These are phyloP conservation scores for Rotaria magnacalcarata DNA, from an alignment of 2,888 invertebrate species.

Conservation along the genomic window DNA sequence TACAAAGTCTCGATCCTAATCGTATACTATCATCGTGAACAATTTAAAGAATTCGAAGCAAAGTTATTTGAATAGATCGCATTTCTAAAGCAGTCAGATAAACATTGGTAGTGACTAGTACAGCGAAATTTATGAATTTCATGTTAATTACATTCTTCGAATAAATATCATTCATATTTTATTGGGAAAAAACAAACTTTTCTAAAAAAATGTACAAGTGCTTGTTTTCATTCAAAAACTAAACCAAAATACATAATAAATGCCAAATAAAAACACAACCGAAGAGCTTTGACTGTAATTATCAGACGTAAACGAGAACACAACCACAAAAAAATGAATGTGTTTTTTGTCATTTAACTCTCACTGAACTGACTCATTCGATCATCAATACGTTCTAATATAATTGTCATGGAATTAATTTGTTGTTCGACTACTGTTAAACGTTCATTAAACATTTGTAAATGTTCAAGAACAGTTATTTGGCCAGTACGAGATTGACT, in stretches of 20 bases:
- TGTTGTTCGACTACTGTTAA: not conserved
- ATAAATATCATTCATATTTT: no score
- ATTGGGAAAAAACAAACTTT: no score
- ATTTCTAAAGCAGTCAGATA: no score
- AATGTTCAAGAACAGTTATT: not conserved
- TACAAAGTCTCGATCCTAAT: no score
- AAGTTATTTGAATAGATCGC: no score
- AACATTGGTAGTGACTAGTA: no score
- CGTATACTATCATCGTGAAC: no score
- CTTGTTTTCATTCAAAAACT: not conserved
- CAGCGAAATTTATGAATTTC: no score
- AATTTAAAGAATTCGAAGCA: no score
- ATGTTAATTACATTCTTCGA: no score
- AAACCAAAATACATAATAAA: not conserved
- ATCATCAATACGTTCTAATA: constrained; percentile 8
- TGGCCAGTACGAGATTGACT: not conserved
- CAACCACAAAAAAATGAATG: no score
- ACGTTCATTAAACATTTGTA: not conserved
- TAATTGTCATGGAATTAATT: not conserved
- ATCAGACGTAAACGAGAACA: not conserved
- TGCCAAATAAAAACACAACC: not conserved
- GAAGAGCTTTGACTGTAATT: not conserved
- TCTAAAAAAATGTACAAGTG: not conserved
- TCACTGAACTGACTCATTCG: not conserved
- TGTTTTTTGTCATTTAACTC: not conserved